Conservation (phyloP, 2,113 vertebrate species). For the Turnix velox region DNA sequence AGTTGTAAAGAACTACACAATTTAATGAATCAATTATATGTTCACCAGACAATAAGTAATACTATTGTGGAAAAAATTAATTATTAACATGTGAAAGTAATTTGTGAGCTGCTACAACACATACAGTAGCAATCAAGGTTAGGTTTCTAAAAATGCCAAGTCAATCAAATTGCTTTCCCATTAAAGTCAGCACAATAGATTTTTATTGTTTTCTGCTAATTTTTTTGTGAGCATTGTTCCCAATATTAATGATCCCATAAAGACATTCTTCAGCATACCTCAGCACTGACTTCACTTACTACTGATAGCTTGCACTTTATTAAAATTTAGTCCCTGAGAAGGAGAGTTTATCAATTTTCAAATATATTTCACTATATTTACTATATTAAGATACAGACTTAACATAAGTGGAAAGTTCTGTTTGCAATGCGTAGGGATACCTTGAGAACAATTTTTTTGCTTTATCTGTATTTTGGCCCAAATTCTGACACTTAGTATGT, state of each 20-base stretch:
- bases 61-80: neutral
- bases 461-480: neutral
- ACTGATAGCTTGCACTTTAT: neutral
- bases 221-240: neutral
- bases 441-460: neutral
- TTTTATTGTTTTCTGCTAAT: neutral
- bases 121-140: slow-evolving; percentile 4
- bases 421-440: neutral
- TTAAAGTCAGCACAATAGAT: neutral
- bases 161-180: neutral
- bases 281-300: neutral
- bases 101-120: neutral
- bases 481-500: neutral
- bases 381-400: neutral
- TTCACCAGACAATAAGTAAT: slow-evolving; percentile 20
- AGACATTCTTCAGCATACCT: neutral
- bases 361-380: neutral
- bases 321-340: neutral
- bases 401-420: neutral
- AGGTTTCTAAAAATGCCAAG: neutral
- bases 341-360: neutral
- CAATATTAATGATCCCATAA: neutral
- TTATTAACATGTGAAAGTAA: slow-evolving; percentile 46
- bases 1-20: slow-evolving; percentile 8
- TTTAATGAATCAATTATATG: slow-evolving; percentile 39